phyloP scores from a whole-genome alignment of 2,113 vertebrate species.

The Cacatua alba region DNA sequence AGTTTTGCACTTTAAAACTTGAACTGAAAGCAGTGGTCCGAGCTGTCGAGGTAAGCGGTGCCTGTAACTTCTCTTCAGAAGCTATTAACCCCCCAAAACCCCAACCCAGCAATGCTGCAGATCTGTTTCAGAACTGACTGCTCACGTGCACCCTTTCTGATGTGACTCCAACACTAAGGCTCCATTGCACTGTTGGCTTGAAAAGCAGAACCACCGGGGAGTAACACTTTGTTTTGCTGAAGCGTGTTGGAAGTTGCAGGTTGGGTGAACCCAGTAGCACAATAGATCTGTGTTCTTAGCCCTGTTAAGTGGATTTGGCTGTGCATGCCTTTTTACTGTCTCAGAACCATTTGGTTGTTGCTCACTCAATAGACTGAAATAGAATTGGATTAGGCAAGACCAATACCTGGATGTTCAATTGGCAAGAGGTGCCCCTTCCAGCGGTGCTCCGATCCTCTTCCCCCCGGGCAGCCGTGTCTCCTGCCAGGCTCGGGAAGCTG shows the following conservation, averaged over 20 bases:
- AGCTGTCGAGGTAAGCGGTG: not conserved
- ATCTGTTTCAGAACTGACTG: not conserved
- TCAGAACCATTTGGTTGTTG: not conserved
- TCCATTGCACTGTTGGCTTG: not conserved
- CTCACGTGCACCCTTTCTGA: not conserved
- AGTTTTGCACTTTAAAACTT: conserved; percentile 61
- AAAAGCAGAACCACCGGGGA: not conserved
- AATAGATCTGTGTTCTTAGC: not conserved
- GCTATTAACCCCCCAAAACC: not conserved
- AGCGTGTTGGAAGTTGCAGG: not conserved
- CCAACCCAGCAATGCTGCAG: not conserved
- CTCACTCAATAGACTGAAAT: not conserved
- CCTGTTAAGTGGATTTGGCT: not conserved
- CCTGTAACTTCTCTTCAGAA: conserved; percentile 7
- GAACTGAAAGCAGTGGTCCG: not conserved
- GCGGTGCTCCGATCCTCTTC: not conserved
- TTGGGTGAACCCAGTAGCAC: not conserved
- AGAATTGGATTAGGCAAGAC: not conserved
- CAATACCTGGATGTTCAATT: not conserved
- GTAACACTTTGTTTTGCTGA: not conserved
- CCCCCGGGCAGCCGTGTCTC: not conserved
- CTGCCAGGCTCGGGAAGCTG: not conserved
- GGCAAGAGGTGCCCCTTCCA: not conserved
- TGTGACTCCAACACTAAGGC: not conserved
- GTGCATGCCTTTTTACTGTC: not conserved